Evolutionary conservation across 2,888 invertebrate genomes (phyloP), one percentile per base, ranked within the genome.

Genomic region (Rhyacophila evoluta): DNA sequence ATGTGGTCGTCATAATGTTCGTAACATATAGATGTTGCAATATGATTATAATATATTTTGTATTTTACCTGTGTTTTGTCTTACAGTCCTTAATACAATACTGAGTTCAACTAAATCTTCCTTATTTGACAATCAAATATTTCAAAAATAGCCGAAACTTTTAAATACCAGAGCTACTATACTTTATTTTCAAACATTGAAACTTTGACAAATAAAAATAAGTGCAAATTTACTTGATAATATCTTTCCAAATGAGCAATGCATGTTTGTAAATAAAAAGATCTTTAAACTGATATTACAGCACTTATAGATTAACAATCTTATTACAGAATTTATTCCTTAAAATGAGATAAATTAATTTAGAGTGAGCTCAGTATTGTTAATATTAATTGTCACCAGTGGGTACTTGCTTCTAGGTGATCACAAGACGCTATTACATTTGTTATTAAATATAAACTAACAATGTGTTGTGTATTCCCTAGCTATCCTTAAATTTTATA

Each of bases 331-430:
- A n/a, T n/a, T n/a, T n/a, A n/a, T n/a, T n/a, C n/a, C n/a, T n/a
- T n/a, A n/a, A n/a, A n/a, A n/a, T n/a, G n/a, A n/a, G n/a, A n/a
- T n/a, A n/a, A n/a, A n/a, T n/a, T n/a, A n/a, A n/a, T n/a, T n/a
- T n/a, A n/a, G n/a, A n/a, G n/a, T 55, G 72, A 78, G 29, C 41
- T 72, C 74, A 78, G 37, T 74, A 78, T 28, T 36, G 78, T 39
- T 12, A 72, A n/a, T n/a, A 28, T 72, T 72, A 67, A 79, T 79
- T 79, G 79, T 81, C 82, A 82, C 82, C 78, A 68, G 81, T 81
- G 82, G 81, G 74, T 80, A 82, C 69, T 82, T 29, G 90, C 90
- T 90, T 90, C 86, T 90, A 89, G 89, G 89, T 87, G 85, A 88
- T 85, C 85, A 89, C 89, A 72, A 82, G 79, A 82, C 74, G 82